Percentiles rank a stretch among this genome's conserved stretches.
Conservation (phyloP, 2,113 vertebrate species). For the Chauna torquata region DNA sequence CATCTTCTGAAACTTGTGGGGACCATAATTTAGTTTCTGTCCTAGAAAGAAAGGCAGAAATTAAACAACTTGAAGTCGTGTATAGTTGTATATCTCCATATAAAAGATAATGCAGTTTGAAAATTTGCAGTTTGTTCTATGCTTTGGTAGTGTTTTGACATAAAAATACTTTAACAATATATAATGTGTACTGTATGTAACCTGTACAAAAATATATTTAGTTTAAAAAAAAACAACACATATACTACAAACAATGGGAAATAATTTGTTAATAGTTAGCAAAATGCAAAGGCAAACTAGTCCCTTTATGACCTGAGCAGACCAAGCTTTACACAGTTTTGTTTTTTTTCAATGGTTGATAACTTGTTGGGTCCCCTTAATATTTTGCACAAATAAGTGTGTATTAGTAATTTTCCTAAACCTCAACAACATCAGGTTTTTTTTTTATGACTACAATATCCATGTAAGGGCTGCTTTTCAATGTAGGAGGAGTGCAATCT, state of each 20-base stretch:
- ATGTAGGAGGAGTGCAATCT: not conserved
- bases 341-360: not conserved
- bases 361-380: not conserved
- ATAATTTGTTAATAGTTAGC: not conserved
- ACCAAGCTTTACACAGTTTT: not conserved
- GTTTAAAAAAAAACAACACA: not conserved
- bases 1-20: constrained; percentile 85
- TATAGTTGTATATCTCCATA: not conserved
- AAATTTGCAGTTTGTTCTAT: not conserved
- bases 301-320: not conserved
- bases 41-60: constrained; percentile 70
- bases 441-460: not conserved
- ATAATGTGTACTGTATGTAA: not conserved
- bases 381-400: not conserved
- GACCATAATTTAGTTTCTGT: constrained; percentile 90
- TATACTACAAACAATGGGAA: not conserved
- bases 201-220: not conserved
- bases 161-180: not conserved
- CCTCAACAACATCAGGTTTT: not conserved
- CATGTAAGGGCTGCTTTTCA: not conserved
- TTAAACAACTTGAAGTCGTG: not conserved
- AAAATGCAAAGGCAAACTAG: not conserved
- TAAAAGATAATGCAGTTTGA: not conserved
- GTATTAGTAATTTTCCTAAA: not conserved
- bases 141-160: not conserved